phyloP scores from a whole-genome alignment of 2,888 invertebrate species.

The Polydrusus cervinus region DNA sequence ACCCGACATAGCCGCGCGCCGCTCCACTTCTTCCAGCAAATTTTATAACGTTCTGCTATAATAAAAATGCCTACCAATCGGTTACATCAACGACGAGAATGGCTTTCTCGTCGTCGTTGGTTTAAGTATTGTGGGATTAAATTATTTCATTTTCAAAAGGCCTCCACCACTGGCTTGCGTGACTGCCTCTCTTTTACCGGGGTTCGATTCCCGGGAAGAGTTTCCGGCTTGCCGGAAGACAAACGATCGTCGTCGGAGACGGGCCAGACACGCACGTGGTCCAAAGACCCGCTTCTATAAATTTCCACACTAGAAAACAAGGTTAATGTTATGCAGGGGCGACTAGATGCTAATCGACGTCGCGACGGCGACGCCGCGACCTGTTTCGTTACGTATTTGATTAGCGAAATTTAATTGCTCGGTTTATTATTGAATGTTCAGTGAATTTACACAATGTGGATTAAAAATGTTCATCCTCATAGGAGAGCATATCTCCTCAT shows the following conservation, averaged over 20 bases:
- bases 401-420: not conserved
- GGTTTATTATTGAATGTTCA: not conserved
- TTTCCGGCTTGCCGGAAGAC: constrained; percentile 44
- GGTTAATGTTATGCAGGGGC: constrained; percentile 50
- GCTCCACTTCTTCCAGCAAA: too few relatives aligned
- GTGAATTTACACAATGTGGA: too few relatives aligned
- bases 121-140: too few relatives aligned
- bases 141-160: not conserved
- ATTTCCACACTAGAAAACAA: constrained; percentile 50
- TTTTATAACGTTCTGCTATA: too few relatives aligned
- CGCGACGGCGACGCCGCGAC: constrained; percentile 8
- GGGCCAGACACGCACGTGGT: constrained; percentile 40
- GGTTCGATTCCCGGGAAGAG: constrained; percentile 49
- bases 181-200: constrained; percentile 27
- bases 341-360: constrained; percentile 48
- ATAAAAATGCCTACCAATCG: too few relatives aligned
- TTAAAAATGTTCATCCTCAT: too few relatives aligned
- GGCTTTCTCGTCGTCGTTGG: too few relatives aligned
- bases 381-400: constrained; percentile 2
- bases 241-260: constrained; percentile 49
- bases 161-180: constrained; percentile 41
- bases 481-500: too few relatives aligned
- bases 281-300: constrained; percentile 38
- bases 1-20: too few relatives aligned
- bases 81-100: too few relatives aligned